Conservation (phyloP, 2,113 vertebrate species). For the Campylomormyrus numenius region DNA sequence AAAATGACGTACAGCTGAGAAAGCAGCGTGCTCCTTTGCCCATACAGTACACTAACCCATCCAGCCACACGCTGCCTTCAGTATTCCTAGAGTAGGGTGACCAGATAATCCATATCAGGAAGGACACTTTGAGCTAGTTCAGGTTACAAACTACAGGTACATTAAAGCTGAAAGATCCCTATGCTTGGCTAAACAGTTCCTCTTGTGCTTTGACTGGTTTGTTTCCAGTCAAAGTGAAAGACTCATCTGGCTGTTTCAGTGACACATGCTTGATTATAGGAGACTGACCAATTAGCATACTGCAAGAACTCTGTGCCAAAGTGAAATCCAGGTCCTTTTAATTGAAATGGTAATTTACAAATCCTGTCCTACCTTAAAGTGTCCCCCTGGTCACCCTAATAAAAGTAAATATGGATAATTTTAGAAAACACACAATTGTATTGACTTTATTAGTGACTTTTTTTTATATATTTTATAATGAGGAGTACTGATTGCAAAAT, state of each 20-base stretch:
- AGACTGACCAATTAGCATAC: background rate
- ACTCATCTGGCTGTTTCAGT: background rate
- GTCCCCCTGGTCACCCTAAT: background rate
- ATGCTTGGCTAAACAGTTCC: no score
- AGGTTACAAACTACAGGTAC: no score
- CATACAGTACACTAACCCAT: no score
- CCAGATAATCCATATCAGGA: no score
- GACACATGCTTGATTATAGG: background rate
- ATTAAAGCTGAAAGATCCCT: no score
- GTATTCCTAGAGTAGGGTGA: no score
- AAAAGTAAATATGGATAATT: background rate
- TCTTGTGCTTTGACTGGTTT: no score
- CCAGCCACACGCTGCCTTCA: no score
- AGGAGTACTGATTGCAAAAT: background rate
- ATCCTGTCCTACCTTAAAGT: background rate
- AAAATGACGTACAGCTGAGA: no score
- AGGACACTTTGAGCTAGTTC: no score
- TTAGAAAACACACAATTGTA: background rate
- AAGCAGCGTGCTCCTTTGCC: no score
- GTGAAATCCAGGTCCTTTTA: background rate
- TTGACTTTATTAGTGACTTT: background rate
- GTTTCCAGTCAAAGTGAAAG: no score
- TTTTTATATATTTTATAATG: background rate
- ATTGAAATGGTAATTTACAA: background rate
- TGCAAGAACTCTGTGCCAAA: background rate